Base-by-base conservation (phyloP, 2,888 invertebrate genomes). In the Tipula vernalis region DNA sequence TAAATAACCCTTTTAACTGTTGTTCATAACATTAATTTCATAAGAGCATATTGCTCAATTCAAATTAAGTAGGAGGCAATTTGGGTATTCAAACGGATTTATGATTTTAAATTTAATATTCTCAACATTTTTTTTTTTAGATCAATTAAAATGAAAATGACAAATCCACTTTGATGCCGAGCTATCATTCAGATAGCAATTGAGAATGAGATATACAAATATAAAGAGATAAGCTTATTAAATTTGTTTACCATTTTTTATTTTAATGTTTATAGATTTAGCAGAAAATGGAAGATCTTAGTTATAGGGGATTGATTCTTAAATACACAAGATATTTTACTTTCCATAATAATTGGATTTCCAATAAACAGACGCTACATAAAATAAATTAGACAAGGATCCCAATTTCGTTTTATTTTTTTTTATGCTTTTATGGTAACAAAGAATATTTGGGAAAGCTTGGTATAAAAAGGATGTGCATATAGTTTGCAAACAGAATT, bases 1-100 rank as follows among this genome's bases (percentile, higher is more conserved):
- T 71, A 71, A 71, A 71, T 71, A 71, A 71, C 71, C 71, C 71
- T 71, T 71, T 71, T 71, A 71, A 71, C 71, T 71, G 71, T 71
- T 71, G 71, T 10, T 71, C 28, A 71, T 71, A 71, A 71, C 71
- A 28, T 28, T 71, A 71, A 71, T 71, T 71, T 71, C 28, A 71
- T 28, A 28, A 71, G 28, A 71, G 71, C 71, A 71, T 71, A 71
- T 71, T 28, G 28, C 71, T n/a, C 28, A 6, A 28, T 28, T 71
- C 12, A 18, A 71, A 10, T 71, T 0, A 71, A 71, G 71, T 10
- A 28, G 28, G 71, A 28, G 71, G 71, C 71, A 71, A 51, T n/a
- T 28, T 8, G 71, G 18, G 18, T 71, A 28, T 28, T 71, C 71
- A 71, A 71, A 71, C 28, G 71, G 71, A 71, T 71, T 71, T 71